Base-by-base conservation (phyloP, 2,113 vertebrate genomes). In the Tonatia bakeri region DNA sequence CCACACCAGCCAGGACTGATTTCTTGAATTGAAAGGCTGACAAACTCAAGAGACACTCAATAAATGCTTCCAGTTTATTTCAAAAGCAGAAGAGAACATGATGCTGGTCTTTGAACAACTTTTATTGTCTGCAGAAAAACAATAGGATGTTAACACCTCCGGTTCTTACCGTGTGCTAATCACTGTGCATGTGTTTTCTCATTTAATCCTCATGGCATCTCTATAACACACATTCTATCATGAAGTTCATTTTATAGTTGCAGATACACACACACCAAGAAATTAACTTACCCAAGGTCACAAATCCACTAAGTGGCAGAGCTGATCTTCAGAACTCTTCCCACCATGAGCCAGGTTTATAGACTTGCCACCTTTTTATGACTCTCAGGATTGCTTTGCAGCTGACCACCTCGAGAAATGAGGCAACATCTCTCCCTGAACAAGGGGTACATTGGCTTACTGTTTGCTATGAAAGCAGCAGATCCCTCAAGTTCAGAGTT, bases 151-250 rank as follows among this genome's bases (percentile, higher is more conserved):
- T 52, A 47, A 28, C 8, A 9, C 0, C 0, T 28, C 8, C 13
- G 31, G 82, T 20, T 6, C 52, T 19, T 26, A 36, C 33, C 1
- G 0, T 5, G 4, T 22, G 12, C 69, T 47, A 33, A 92, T 31
- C 7, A 7, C 38, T 24, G 73, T 2, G 14, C 67, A 5, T 1
- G 1, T 9, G 11, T 38, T 36, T 11, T 52, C n/a, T 54, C 72
- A 20, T n/a, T 61, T 31, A 11, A 69, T 47, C 38, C 22, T 10
- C 5, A 10, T 12, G 64, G 52, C 22, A 15, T 76, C 89, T 67
- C 36, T 26, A 0, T 31, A 28, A 33, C 0, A 4, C 1, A 8
- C 22, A 45, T 0, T 1, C 7, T 7, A 7, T 82, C 38, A 31
- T 1, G 5, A 69, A 75, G 40, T 67, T 59, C 47, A 24, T 67